Conservation (phyloP, 2,888 invertebrate genomes). For the Thymelicus acteon region DNA sequence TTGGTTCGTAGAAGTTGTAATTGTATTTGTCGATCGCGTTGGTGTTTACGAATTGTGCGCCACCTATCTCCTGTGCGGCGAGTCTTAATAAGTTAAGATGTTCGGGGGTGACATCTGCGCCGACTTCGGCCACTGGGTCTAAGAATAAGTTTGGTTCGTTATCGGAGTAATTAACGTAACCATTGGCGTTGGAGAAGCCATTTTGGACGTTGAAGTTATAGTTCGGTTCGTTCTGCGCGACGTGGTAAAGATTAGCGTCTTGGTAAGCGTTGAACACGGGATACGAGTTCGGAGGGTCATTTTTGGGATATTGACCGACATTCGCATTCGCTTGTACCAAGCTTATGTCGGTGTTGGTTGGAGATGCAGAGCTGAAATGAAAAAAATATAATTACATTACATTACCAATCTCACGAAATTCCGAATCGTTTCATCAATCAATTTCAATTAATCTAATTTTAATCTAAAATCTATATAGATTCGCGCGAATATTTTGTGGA, state of each 20-base stretch:
- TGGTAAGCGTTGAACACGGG: constrained; percentile 59
- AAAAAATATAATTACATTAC: constrained; percentile 16
- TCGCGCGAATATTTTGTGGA: too few species aligned
- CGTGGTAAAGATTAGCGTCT: constrained; percentile 63
- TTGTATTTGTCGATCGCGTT: constrained; percentile 72
- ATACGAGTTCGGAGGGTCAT: constrained; percentile 57
- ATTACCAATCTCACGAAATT: too few species aligned
- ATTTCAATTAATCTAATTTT: too few species aligned
- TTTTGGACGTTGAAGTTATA: constrained; percentile 69
- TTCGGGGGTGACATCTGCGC: constrained; percentile 71
- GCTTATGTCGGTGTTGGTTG: constrained; percentile 71
- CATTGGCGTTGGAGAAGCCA: constrained; percentile 65
- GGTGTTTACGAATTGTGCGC: constrained; percentile 67
- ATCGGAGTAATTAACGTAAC: constrained; percentile 68
- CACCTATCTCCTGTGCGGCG: constrained; percentile 81
- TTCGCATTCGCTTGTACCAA: constrained; percentile 49
- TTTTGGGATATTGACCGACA: constrained; percentile 62
- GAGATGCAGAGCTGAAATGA: constrained; percentile 64
- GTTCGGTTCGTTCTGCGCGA: constrained; percentile 61
- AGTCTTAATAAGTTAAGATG: constrained; percentile 76
- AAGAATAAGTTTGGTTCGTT: constrained; percentile 65
- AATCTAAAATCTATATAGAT: too few species aligned
- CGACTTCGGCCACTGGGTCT: constrained; percentile 61
- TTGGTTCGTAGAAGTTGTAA: constrained; percentile 77
- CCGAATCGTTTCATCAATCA: too few species aligned